Conservation (phyloP, 2,888 invertebrate genomes). For the Pyralis farinalis region DNA sequence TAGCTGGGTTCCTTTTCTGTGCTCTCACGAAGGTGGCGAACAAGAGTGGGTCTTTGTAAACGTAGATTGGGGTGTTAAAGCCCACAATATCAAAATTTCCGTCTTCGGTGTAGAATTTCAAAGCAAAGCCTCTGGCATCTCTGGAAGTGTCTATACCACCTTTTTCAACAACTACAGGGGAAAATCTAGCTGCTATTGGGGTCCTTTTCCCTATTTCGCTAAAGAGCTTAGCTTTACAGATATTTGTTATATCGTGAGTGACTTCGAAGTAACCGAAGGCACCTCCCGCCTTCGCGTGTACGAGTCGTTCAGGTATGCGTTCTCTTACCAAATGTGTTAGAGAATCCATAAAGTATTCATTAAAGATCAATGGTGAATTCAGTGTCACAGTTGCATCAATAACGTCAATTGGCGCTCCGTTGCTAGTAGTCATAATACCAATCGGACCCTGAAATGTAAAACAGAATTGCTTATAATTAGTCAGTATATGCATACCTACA, state of each 20-base stretch:
- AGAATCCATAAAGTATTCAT: conserved; percentile 87
- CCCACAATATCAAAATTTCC: conserved; percentile 95
- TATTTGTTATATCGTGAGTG: conserved; percentile 89
- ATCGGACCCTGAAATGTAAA: conserved; percentile 62
- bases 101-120: conserved; percentile 95
- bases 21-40: conserved; percentile 96
- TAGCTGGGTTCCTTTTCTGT: conserved; percentile 94
- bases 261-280: conserved; percentile 93
- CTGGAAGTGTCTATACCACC: conserved; percentile 93
- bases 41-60: conserved; percentile 90
- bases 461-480: too few relatives aligned
- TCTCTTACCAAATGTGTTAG: conserved; percentile 91
- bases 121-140: conserved; percentile 93
- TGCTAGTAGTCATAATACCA: conserved; percentile 85
- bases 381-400: conserved; percentile 87
- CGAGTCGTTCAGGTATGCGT: conserved; percentile 94
- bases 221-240: conserved; percentile 88
- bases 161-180: conserved; percentile 89
- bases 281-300: conserved; percentile 95
- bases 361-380: conserved; percentile 89
- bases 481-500: too few relatives aligned
- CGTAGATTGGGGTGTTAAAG: conserved; percentile 93
- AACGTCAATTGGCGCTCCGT: conserved; percentile 88
- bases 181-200: conserved; percentile 87
- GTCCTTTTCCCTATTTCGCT: conserved; percentile 87